Evolutionary conservation across 2,113 vertebrate species (phyloP).

Genomic region (Zapornia atra): DNA sequence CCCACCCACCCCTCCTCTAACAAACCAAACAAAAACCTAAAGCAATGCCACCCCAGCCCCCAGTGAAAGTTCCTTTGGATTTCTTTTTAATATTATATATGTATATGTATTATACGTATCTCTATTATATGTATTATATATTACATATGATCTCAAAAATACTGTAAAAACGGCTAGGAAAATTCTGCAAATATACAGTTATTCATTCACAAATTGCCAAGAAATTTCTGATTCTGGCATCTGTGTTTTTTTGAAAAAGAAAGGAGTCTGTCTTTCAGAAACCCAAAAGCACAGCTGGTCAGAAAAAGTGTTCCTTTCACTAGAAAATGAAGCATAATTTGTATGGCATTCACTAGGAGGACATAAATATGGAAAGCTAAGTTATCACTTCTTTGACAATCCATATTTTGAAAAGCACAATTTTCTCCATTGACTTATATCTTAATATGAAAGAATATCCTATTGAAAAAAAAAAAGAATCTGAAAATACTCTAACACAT

Average conservation of each 20-base stretch:
- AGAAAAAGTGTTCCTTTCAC: constrained; percentile 15
- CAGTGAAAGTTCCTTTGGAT: neutral
- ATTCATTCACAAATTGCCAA: constrained; percentile 26
- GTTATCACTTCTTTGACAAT: neutral
- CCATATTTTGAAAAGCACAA: neutral
- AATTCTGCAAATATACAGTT: neutral
- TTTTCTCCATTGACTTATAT: neutral
- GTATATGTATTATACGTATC: neutral
- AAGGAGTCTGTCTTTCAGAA: neutral
- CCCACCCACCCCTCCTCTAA: too few relatives aligned
- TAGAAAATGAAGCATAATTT: constrained; percentile 34
- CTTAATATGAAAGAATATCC: neutral
- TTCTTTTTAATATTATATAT: neutral
- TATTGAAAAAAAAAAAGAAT: neutral
- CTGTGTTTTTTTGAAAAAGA: neutral
- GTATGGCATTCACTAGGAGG: neutral
- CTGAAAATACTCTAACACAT: neutral
- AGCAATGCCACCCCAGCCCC: too few relatives aligned
- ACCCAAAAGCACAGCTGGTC: neutral
- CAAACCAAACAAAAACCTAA: neutral
- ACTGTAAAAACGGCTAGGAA: neutral
- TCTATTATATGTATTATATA: neutral
- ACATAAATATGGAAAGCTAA: constrained; percentile 43
- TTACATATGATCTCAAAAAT: neutral
- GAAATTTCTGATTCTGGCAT: constrained; percentile 16